Conservation (phyloP, 2,888 invertebrate species). For the Operophtera brumata region DNA sequence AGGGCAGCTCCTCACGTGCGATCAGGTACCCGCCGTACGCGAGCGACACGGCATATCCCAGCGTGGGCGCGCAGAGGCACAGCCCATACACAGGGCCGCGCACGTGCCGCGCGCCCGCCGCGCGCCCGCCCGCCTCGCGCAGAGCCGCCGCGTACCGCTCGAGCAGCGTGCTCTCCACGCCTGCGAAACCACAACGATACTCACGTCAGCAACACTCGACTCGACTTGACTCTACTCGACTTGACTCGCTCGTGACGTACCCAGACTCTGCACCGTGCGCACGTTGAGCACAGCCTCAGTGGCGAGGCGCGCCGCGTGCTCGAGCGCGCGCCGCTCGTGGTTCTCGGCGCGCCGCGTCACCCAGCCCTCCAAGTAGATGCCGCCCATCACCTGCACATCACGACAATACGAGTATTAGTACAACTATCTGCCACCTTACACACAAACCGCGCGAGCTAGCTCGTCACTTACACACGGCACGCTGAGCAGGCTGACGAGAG, state of each 20-base stretch:
- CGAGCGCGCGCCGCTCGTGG: conserved; percentile 78
- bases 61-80: conserved; percentile 85
- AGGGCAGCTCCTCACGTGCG: conserved; percentile 80
- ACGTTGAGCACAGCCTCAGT: conserved; percentile 84
- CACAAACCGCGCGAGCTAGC: not conserved
- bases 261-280: conserved; percentile 82
- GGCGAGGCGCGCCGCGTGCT: conserved; percentile 81
- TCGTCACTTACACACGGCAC: conserved; percentile 77
- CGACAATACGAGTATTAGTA: not conserved
- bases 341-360: conserved; percentile 76
- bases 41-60: conserved; percentile 86
- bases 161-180: conserved; percentile 77
- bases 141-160: conserved; percentile 73
- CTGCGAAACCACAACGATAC: conserved; percentile 37
- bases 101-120: conserved; percentile 71
- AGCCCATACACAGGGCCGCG: conserved; percentile 85
- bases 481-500: conserved; percentile 80
- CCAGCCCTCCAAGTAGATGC: conserved; percentile 80
- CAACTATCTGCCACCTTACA: no score
- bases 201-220: no score
- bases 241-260: no score
- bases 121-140: conserved; percentile 54
- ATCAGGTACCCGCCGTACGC: conserved; percentile 86
- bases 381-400: conserved; percentile 69
- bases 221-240: no score